These are phyloP conservation scores for Spilogale gracilis DNA, from an alignment of 2,113 vertebrate species.

Conservation along the genomic window DNA sequence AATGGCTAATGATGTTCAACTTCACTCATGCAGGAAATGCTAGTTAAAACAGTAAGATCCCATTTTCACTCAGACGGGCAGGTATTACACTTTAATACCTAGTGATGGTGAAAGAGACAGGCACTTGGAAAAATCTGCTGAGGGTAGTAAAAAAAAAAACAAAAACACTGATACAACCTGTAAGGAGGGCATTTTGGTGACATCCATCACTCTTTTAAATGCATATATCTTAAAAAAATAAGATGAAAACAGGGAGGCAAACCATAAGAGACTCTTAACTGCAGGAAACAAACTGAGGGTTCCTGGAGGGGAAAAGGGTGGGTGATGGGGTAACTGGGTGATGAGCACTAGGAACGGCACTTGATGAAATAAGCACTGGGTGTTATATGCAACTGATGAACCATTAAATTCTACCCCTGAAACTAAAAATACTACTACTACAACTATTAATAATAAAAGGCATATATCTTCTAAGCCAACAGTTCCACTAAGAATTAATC, in stretches of 20 bases:
- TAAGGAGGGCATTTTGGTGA: neutral
- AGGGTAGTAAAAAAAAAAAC: neutral
- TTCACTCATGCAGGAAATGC: neutral
- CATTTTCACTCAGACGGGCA: constrained; percentile 3
- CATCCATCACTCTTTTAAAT: neutral
- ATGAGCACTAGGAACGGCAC: too few species aligned
- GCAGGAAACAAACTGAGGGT: too few species aligned
- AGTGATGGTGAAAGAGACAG: neutral
- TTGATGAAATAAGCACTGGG: neutral
- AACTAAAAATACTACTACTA: neutral
- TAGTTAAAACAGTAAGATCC: constrained; percentile 3
- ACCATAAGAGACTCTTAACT: neutral
- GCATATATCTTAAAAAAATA: neutral
- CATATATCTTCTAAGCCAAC: neutral
- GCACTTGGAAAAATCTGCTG: neutral
- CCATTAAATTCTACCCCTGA: neutral
- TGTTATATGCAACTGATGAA: neutral
- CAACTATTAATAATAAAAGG: neutral
- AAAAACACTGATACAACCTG: neutral
- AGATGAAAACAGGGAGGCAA: neutral
- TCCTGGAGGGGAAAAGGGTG: too few species aligned
- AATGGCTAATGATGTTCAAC: neutral
- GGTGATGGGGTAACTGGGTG: too few species aligned
- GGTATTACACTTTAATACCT: neutral
- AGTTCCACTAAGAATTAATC: constrained; percentile 31